Conservation (phyloP, 2,888 invertebrate species). For the Melolontha melolontha region DNA sequence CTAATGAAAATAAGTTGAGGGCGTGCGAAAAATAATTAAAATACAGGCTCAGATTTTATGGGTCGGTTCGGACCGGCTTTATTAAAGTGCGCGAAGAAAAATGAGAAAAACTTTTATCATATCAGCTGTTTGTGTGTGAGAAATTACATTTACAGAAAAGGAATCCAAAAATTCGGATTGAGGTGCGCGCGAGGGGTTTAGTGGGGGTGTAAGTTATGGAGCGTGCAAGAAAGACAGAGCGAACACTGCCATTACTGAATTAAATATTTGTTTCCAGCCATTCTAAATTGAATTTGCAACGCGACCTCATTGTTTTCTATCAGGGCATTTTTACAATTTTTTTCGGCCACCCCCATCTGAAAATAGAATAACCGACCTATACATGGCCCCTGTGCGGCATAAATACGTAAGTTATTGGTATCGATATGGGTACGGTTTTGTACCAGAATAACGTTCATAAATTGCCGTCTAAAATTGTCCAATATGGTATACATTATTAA, state of each 20-base stretch:
- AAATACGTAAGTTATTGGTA: conserved; percentile 34
- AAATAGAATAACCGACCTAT: conserved; percentile 33
- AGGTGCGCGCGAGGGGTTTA: too few species aligned
- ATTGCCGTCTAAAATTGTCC: conserved; percentile 30
- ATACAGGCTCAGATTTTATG: conserved; percentile 60
- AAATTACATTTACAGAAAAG: conserved; percentile 59
- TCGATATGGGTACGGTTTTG: conserved; percentile 22
- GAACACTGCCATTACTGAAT: conserved; percentile 55
- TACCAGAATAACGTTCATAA: conserved; percentile 27
- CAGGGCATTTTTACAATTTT: conserved; percentile 46
- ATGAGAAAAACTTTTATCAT: conserved; percentile 62
- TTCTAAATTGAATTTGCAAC: conserved; percentile 55
- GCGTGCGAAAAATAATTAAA: conserved; percentile 55
- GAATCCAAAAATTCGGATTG: conserved; percentile 48
- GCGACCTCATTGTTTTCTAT: conserved; percentile 50
- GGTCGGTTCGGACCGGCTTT: conserved; percentile 51
- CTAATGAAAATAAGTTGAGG: conserved; percentile 20
- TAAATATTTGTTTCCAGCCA: conserved; percentile 55
- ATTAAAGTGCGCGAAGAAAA: conserved; percentile 60
- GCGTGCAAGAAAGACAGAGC: conserved; percentile 1
- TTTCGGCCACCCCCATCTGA: conserved; percentile 44
- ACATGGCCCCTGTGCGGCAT: conserved; percentile 21
- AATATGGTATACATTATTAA: conserved; percentile 38
- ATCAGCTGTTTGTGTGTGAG: conserved; percentile 58
- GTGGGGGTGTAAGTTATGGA: conserved; percentile 28